Conservation (phyloP, 2,113 vertebrate genomes). For the Ascaphus truei region DNA sequence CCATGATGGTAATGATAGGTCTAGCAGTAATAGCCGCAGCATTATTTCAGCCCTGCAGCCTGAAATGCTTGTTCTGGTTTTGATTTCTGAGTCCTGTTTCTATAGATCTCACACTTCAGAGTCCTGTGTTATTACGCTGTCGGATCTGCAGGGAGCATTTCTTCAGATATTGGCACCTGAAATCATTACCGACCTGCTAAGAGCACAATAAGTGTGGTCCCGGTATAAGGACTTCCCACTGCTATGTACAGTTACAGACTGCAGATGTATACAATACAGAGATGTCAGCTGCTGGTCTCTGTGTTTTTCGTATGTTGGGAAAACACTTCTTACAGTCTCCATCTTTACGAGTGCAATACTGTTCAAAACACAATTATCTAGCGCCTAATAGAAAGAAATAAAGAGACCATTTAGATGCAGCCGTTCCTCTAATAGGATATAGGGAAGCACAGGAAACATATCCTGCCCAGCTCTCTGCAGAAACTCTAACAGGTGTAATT, state of each 20-base stretch:
- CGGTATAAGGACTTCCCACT: not conserved
- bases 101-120: constrained; percentile 43
- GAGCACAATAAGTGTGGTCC: constrained; percentile 16
- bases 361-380: not conserved
- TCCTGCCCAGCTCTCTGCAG: too few species aligned
- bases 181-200: constrained; percentile 18
- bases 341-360: too few species aligned
- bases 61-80: constrained; percentile 38
- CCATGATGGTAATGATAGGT: constrained; percentile 40
- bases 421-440: not conserved
- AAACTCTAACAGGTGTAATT: too few species aligned
- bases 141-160: constrained; percentile 19
- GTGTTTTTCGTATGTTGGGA: not conserved
- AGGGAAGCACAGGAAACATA: too few species aligned
- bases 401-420: not conserved
- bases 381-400: not conserved
- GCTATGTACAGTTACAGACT: not conserved
- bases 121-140: constrained; percentile 26
- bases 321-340: not conserved
- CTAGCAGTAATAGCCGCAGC: constrained; percentile 41
- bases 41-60: constrained; percentile 43
- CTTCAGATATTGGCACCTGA: constrained; percentile 20
- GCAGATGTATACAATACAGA: not conserved
- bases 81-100: constrained; percentile 45
- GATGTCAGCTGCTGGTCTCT: not conserved